Conservation (phyloP, 2,888 invertebrate species). For the Agrotis clavis region DNA sequence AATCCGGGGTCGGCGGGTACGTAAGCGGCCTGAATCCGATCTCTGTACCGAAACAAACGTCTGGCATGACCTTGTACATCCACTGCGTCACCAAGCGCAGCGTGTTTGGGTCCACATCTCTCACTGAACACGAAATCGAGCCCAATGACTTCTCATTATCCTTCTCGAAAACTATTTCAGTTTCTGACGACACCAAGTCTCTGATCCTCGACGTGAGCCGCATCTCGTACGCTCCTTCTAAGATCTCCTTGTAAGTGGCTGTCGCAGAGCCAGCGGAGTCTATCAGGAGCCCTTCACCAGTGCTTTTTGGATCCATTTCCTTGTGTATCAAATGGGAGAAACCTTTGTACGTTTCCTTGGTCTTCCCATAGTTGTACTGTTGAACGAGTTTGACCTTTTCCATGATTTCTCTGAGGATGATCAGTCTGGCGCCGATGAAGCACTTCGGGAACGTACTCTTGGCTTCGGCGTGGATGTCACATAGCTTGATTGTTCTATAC, state of each 20-base stretch:
- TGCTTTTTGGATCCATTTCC: slow-evolving; percentile 79
- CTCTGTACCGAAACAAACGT: slow-evolving; percentile 82
- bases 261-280: slow-evolving; percentile 85
- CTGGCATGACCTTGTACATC: slow-evolving; percentile 82
- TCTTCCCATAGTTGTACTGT: slow-evolving; percentile 84
- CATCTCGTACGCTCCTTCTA: slow-evolving; percentile 80
- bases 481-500: slow-evolving; percentile 75
- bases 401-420: slow-evolving; percentile 81
- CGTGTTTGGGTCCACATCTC: slow-evolving; percentile 84
- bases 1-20: slow-evolving; percentile 75
- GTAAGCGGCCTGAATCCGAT: slow-evolving; percentile 78
- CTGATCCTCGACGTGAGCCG: slow-evolving; percentile 83
- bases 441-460: slow-evolving; percentile 86
- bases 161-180: slow-evolving; percentile 83
- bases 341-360: slow-evolving; percentile 81
- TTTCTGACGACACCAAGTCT: slow-evolving; percentile 85
- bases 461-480: slow-evolving; percentile 84
- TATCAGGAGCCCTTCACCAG: slow-evolving; percentile 80
- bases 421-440: slow-evolving; percentile 84
- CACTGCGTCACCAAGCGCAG: slow-evolving; percentile 82
- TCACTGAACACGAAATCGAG: slow-evolving; percentile 78
- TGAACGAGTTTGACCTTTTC: slow-evolving; percentile 85
- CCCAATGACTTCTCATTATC: slow-evolving; percentile 77
- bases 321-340: slow-evolving; percentile 82
- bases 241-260: slow-evolving; percentile 80